Base-by-base conservation (phyloP, 1,140 invertebrate genomes). In the Pachypsylla venusta region DNA sequence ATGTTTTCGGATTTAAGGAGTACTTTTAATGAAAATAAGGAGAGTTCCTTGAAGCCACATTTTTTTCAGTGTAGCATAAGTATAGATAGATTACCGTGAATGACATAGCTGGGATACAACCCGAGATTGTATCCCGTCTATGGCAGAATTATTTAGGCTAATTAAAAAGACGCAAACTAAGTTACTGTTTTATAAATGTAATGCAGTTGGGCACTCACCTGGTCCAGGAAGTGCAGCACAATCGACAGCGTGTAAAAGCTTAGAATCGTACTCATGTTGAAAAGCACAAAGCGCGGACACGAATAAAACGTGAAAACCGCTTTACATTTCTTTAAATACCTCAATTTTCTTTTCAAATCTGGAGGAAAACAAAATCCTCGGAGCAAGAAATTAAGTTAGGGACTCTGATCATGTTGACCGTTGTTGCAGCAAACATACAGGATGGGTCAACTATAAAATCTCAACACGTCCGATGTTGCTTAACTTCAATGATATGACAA, bases 361-460 rank as follows among this genome's bases (percentile, higher is more conserved):
- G 42, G 22, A 35, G 30, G 16, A 16, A 35, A 35, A 16, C 10
- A 48, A 48, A n/a, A n/a, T 48, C 16, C 16, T 22, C 42, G n/a
- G 42, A 48, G 7, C 42, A 48, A n/a, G 22, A 48, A 48, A 48
- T 48, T 48, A 48, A 48, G 42, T 48, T 48, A 48, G 42, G 42
- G 42, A 48, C 42, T 22, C 16, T 19, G n/a, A n/a, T n/a, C 42
- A 5, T 48, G 42, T 48, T 48, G 42, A 48, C 42, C 42, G n/a
- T 22, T 48, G 42, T n/a, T 48, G 22, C 42, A 48, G 42, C 7
- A n/a, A n/a, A n/a, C n/a, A n/a, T n/a, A n/a, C n/a, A n/a, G n/a
- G n/a, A n/a, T n/a, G n/a, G n/a, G n/a, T n/a, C n/a, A n/a, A n/a
- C n/a, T n/a, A n/a, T n/a, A n/a, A n/a, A n/a, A n/a, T n/a, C n/a